These are phyloP conservation scores for Gnathonemus longibarbis DNA, from an alignment of 2,113 vertebrate genomes.

Conservation along the genomic window DNA sequence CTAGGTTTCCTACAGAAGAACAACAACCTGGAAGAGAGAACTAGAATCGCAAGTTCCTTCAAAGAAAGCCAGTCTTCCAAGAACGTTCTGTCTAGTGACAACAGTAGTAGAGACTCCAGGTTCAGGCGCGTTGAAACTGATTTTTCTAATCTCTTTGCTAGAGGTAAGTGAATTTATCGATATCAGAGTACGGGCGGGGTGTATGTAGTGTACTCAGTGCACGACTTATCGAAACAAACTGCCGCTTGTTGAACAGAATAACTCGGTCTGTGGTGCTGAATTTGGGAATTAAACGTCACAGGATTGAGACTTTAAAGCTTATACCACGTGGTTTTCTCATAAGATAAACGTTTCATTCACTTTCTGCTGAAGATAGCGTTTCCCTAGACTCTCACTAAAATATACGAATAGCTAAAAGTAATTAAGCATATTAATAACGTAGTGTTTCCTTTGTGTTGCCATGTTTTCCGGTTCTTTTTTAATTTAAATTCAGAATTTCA, in stretches of 20 bases:
- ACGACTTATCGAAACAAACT: not conserved
- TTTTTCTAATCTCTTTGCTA: slow-evolving; percentile 91
- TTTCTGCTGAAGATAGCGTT: not conserved
- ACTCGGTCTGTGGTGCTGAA: not conserved
- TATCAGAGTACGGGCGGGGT: not conserved
- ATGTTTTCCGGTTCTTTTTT: not conserved
- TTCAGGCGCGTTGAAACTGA: slow-evolving; percentile 83
- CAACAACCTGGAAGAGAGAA: slow-evolving; percentile 88
- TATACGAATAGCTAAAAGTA: not conserved
- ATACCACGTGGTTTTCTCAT: not conserved
- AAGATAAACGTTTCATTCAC: not conserved
- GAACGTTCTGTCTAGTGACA: slow-evolving; percentile 74
- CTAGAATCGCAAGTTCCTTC: slow-evolving; percentile 74
- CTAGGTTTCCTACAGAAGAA: slow-evolving; percentile 92
- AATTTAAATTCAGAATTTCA: not conserved
- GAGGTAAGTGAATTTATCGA: slow-evolving; percentile 63
- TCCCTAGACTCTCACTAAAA: not conserved
- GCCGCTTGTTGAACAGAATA: not conserved
- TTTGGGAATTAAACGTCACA: not conserved
- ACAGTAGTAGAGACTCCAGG: slow-evolving; percentile 69
- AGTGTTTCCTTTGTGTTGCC: not conserved
- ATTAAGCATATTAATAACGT: not conserved
- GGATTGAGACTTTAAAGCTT: not conserved
- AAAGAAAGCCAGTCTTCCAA: slow-evolving; percentile 79
- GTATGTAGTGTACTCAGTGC: not conserved